Evolutionary conservation across 1,140 invertebrate genomes (phyloP), one percentile per base, ranked within the genome.

Genomic region (Aphaenogaster rudis): DNA sequence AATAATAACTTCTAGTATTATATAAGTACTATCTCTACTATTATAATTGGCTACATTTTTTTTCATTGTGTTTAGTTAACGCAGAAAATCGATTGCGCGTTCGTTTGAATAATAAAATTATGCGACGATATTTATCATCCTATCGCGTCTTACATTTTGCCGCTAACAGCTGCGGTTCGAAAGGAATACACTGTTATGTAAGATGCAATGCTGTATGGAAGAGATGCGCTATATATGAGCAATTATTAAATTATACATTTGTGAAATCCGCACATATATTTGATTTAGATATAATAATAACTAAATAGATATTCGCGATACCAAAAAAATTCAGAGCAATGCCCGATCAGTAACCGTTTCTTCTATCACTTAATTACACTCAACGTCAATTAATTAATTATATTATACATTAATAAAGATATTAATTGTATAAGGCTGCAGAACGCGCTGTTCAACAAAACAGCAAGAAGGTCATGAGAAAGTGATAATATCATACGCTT

Each of bases 111-210:
- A 66, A 57, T 71, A 57, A 57, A 57, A 61, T 57, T 15, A 21
- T 13, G 17, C 17, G 0, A 50, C 42, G 28, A 66, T 63, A 63
- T 80, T 39, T 66, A 3, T 15, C 48, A 52, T 42, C 28, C 28
- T 80, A 66, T 80, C 59, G 42, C 17, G 11, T 78, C 33, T 66
- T 61, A 61, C 33, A 64, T 64, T 79, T 50, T 21, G 17, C 17
- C 33, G 42, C 17, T 45, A 50, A 50, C 57, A 36, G 42, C 28
- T 6, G 3, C 33, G 33, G 28, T 64, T 64, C 48, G 36, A 13
- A 79, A 36, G 28, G 13, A 50, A 50, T 36, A 39, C 28, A 9
- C 17, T 48, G 6, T 78, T 63, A 78, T 36, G 33, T 61, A 48
- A 78, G 39, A 28, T 13, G 4, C 48, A 52, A 77, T 28, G 3